Percentiles rank a stretch among this genome's conserved stretches.
phyloP scores from a whole-genome alignment of 2,113 vertebrate species.

The Larimichthys crocea region DNA sequence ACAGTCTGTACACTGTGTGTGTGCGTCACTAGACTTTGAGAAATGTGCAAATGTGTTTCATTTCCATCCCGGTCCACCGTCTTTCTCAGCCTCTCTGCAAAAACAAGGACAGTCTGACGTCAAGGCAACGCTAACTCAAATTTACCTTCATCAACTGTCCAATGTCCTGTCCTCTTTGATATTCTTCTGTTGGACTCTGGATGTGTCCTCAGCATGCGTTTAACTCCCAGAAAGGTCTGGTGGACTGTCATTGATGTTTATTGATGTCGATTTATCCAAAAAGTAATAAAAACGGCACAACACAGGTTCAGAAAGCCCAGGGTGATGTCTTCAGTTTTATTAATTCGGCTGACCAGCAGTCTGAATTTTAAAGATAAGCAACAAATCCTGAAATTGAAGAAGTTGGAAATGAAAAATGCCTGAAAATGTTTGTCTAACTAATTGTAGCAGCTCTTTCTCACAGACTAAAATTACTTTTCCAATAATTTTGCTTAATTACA shows the following conservation, averaged over 20 bases:
- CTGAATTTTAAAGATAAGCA: background rate
- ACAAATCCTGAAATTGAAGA: background rate
- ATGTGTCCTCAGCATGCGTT: background rate
- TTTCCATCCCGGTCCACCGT: background rate
- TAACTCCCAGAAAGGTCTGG: too few species aligned
- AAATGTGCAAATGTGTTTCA: conserved; percentile 33
- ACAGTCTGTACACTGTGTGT: background rate
- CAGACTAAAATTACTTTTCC: too few species aligned
- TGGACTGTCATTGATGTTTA: too few species aligned
- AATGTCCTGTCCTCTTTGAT: background rate
- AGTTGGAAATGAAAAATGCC: background rate
- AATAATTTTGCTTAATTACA: background rate
- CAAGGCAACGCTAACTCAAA: background rate
- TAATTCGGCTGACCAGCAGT: background rate
- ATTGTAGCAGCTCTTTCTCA: too few species aligned
- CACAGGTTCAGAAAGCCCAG: background rate
- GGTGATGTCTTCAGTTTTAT: background rate
- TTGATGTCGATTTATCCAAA: too few species aligned
- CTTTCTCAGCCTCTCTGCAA: conserved; percentile 29
- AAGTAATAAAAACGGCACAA: background rate
- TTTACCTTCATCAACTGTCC: conserved; percentile 17
- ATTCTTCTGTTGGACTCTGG: conserved; percentile 3
- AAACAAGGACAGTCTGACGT: conserved; percentile 20
- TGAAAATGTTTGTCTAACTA: too few species aligned
- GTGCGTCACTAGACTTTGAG: conserved; percentile 10